Evolutionary conservation across 2,797 vertebrate genomes (phyloP).

Genomic region (Kryptolebias ocellatus): DNA sequence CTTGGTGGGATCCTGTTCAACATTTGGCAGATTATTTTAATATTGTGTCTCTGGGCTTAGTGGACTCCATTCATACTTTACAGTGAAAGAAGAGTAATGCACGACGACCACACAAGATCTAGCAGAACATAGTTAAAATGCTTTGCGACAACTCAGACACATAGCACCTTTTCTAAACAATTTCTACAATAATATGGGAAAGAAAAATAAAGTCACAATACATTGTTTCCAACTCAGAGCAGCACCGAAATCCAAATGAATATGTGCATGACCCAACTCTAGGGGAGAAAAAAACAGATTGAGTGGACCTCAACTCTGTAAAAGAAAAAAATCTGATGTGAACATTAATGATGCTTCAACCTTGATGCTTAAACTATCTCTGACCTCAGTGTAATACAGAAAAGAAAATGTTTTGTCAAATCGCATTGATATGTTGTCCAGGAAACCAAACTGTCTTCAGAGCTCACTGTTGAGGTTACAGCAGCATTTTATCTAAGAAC

Average conservation of each 20-base stretch:
- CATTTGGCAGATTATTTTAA: neutral
- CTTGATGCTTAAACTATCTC: constrained; percentile 6
- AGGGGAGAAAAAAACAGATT: neutral
- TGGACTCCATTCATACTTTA: constrained; percentile 33
- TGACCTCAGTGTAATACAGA: constrained; percentile 10
- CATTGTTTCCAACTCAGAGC: constrained; percentile 13
- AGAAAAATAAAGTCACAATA: neutral
- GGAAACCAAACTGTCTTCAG: neutral
- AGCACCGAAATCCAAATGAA: constrained; percentile 5
- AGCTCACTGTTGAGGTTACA: constrained; percentile 16
- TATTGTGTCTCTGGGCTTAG: neutral
- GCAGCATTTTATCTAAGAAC: constrained; percentile 17
- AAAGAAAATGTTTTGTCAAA: neutral
- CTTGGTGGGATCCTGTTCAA: neutral
- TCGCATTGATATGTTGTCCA: constrained; percentile 1
- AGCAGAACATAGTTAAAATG: constrained; percentile 23
- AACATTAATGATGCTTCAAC: neutral
- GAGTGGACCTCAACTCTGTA: neutral
- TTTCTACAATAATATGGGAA: neutral
- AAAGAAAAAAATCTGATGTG: neutral
- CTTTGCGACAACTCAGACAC: constrained; percentile 3
- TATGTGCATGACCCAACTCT: constrained; percentile 14
- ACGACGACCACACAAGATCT: constrained; percentile 32
- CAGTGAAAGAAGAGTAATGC: constrained; percentile 22
- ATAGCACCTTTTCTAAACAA: constrained; percentile 24